A percentile compares a stretch with the other conserved stretches of the same genome.
Conservation (phyloP, 2,797 vertebrate species). For the Euphonia xanthogaster region DNA sequence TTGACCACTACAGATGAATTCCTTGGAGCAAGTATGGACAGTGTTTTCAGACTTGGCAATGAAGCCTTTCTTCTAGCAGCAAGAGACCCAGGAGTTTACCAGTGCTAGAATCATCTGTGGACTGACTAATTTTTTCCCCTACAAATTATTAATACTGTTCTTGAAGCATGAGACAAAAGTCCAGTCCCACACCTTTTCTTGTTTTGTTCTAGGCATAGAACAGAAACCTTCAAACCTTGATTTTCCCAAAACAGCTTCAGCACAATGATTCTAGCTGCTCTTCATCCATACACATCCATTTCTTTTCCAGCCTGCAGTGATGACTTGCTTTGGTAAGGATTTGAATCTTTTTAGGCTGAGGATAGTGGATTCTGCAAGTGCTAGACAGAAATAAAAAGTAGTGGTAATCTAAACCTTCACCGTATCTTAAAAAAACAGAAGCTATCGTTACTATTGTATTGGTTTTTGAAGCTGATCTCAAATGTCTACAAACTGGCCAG, state of each 20-base stretch:
- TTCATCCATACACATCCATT: background rate
- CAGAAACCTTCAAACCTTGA: background rate
- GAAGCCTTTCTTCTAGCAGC: background rate
- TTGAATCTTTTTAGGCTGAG: background rate
- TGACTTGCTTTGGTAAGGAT: background rate
- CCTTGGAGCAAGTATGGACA: background rate
- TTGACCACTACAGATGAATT: background rate
- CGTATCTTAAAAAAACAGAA: background rate
- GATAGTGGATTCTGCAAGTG: background rate
- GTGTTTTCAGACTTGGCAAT: background rate
- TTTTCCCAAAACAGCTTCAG: background rate
- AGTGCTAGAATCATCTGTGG: background rate
- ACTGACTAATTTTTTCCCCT: background rate
- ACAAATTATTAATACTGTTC: background rate
- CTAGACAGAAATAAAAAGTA: background rate
- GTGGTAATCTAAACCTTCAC: background rate
- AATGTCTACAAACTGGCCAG: background rate
- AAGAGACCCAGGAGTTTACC: background rate
- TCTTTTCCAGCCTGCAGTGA: background rate
- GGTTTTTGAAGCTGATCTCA: background rate
- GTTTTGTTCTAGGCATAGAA: background rate
- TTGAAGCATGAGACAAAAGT: background rate
- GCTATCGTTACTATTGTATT: background rate
- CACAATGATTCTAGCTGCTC: background rate
- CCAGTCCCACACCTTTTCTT: background rate